A percentile compares a stretch with the other conserved stretches of the same genome.
Evolutionary conservation across 2,888 invertebrate species (phyloP).

Genomic region (Thereva nobilitata): DNA sequence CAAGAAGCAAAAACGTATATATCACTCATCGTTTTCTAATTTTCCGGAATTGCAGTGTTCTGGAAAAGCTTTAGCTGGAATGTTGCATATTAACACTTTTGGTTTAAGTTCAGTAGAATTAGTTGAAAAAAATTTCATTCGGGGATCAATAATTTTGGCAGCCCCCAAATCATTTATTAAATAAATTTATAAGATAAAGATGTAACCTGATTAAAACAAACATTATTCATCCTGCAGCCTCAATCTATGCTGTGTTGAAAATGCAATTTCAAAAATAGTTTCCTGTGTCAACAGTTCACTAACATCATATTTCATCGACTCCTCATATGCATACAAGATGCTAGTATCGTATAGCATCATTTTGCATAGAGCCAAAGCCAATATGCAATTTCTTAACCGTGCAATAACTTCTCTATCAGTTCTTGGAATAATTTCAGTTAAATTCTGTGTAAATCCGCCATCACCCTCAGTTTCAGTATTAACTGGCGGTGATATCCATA

Average conservation of each 20-base stretch:
- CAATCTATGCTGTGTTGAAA: constrained; percentile 76
- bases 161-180: too few relatives aligned
- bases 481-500: constrained; percentile 84
- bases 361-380: constrained; percentile 82
- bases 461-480: constrained; percentile 65
- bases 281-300: constrained; percentile 81
- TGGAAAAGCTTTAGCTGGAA: too few relatives aligned
- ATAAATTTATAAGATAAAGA: too few relatives aligned
- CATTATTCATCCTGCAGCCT: constrained; percentile 56
- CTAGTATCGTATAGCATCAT: constrained; percentile 92
- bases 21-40: too few relatives aligned
- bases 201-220: too few relatives aligned
- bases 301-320: constrained; percentile 80
- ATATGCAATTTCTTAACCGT: constrained; percentile 85
- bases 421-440: constrained; percentile 70
- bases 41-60: too few relatives aligned
- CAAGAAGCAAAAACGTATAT: too few relatives aligned
- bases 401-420: constrained; percentile 84
- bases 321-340: constrained; percentile 87
- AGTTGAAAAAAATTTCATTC: too few relatives aligned
- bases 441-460: constrained; percentile 78
- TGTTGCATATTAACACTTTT: too few relatives aligned
- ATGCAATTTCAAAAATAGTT: constrained; percentile 80
- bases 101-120: too few relatives aligned
- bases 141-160: too few relatives aligned